phyloP scores from a whole-genome alignment of 2,888 invertebrate genomes.

The Sesamia inferens region DNA sequence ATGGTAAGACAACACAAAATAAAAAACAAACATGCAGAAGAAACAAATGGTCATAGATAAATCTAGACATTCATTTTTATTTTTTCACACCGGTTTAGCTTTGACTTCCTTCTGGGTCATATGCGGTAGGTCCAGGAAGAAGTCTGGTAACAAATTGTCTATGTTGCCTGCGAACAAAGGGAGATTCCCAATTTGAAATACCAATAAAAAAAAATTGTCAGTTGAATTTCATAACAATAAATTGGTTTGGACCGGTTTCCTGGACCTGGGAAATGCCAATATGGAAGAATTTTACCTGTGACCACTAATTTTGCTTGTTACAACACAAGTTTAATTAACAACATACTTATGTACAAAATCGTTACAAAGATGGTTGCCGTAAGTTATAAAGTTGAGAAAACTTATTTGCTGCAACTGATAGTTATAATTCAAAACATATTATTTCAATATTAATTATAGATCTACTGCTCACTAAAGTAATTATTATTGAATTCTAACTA shows the following conservation, averaged over 20 bases:
- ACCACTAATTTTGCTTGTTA: conserved; percentile 54
- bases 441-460: background rate
- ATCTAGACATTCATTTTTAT: conserved; percentile 48
- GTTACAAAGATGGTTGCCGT: background rate
- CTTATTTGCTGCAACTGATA: conserved; percentile 4
- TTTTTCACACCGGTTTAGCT: conserved; percentile 78
- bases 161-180: conserved; percentile 89
- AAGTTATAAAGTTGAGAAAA: background rate
- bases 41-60: conserved; percentile 74
- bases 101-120: conserved; percentile 63
- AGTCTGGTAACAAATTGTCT: conserved; percentile 94
- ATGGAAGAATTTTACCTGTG: conserved; percentile 49
- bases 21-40: conserved; percentile 44
- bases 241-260: conserved; percentile 50
- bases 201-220: conserved; percentile 39
- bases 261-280: conserved; percentile 34
- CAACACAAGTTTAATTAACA: background rate
- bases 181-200: conserved; percentile 66
- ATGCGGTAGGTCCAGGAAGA: conserved; percentile 93
- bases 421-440: background rate
- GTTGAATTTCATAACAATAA: conserved; percentile 28
- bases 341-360: conserved; percentile 9
- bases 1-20: conserved; percentile 44
- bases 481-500: conserved; percentile 10
- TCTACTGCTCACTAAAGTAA: background rate